Conservation (phyloP, 2,888 invertebrate species). For the Drosophila multiciliata region DNA sequence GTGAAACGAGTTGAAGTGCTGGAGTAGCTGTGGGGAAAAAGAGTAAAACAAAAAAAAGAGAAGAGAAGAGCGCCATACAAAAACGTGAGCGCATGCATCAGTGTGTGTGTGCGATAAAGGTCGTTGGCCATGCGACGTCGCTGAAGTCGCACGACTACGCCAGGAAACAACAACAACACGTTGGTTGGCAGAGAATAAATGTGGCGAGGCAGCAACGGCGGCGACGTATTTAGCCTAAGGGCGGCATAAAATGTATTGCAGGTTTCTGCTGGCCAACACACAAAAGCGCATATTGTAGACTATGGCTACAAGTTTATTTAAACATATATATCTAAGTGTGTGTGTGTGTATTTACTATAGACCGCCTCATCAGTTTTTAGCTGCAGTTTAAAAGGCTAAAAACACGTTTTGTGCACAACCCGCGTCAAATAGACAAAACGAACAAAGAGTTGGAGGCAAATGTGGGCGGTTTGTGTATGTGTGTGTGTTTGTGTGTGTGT, state of each 20-base stretch:
- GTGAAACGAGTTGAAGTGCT: constrained; percentile 64
- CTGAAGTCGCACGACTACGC: constrained; percentile 68
- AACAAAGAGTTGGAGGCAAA: constrained; percentile 47
- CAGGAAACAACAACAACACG: constrained; percentile 42
- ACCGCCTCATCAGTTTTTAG: constrained; percentile 50
- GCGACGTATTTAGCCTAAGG: constrained; percentile 77
- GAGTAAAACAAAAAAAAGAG: constrained; percentile 15
- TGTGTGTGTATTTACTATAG: constrained; percentile 14
- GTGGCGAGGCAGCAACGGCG: constrained; percentile 34
- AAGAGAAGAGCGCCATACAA: constrained; percentile 54
- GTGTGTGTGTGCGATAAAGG: constrained; percentile 66
- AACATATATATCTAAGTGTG: constrained; percentile 5
- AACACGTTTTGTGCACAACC: constrained; percentile 65
- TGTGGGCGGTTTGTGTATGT: constrained; percentile 52
- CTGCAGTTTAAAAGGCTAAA: constrained; percentile 47
- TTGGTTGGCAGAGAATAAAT: constrained; percentile 53
- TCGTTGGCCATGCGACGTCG: constrained; percentile 78
- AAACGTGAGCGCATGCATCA: constrained; percentile 50
- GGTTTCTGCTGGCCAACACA: constrained; percentile 59
- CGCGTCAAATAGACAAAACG: constrained; percentile 61
- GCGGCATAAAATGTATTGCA: constrained; percentile 79
- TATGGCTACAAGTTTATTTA: constrained; percentile 35
- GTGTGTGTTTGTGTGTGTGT: background rate
- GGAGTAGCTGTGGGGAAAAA: constrained; percentile 31
- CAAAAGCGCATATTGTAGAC: constrained; percentile 44